These are phyloP conservation scores for Champsocephalus gunnari DNA, from an alignment of 2,797 vertebrate genomes.

Conservation along the genomic window DNA sequence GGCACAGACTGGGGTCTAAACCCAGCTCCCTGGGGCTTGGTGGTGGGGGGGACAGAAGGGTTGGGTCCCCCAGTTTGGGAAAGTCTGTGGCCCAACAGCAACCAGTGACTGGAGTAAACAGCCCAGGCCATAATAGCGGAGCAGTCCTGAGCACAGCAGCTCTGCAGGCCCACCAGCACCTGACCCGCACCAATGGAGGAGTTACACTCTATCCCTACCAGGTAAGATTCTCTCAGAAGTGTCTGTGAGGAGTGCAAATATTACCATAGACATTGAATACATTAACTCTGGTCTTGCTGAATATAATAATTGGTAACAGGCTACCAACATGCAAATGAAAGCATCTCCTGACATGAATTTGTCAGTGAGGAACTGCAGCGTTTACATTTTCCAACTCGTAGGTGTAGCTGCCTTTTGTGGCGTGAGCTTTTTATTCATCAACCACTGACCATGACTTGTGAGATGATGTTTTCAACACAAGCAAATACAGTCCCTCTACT, in stretches of 20 bases:
- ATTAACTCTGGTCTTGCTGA: not conserved
- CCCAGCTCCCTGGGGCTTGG: conserved; percentile 92
- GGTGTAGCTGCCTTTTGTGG: not conserved
- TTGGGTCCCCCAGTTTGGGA: conserved; percentile 87
- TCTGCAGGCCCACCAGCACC: conserved; percentile 90
- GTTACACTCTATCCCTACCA: conserved; percentile 97
- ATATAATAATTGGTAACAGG: conserved; percentile 7
- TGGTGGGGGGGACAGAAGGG: conserved; percentile 90
- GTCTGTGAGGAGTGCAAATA: conserved; percentile 15
- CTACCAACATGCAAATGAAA: conserved; percentile 9
- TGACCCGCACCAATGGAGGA: conserved; percentile 91
- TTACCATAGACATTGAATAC: conserved; percentile 27
- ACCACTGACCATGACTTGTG: not conserved
- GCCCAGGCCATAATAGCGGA: conserved; percentile 81
- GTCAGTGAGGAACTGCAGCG: not conserved
- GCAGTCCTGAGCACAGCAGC: conserved; percentile 82
- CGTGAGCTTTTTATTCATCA: conserved; percentile 12
- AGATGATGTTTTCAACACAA: conserved; percentile 11
- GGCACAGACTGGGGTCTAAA: conserved; percentile 88
- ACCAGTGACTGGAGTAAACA: conserved; percentile 62
- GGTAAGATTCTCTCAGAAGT: conserved; percentile 76
- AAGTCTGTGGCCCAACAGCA: conserved; percentile 85
- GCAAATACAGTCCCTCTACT: not conserved
- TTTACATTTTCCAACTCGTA: not conserved
- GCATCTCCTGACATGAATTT: conserved; percentile 7